Conservation (phyloP, 2,888 invertebrate genomes). For the Chalcosyrphus nemorum region DNA sequence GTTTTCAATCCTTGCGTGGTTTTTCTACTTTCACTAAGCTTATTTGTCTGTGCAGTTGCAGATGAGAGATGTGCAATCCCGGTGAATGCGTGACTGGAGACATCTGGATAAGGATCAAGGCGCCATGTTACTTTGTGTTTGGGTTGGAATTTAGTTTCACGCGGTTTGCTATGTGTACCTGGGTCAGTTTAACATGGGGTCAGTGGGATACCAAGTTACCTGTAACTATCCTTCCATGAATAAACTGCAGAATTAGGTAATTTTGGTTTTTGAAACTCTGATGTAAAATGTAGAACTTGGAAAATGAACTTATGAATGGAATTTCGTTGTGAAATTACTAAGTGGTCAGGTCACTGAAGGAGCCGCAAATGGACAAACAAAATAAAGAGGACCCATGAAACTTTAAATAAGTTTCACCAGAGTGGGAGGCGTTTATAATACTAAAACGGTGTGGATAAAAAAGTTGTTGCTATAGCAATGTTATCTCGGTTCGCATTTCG, state of each 20-base stretch:
- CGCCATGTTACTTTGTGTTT: background rate
- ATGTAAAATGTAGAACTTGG: no score
- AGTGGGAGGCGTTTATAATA: no score
- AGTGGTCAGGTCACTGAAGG: no score
- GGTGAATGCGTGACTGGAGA: conserved; percentile 5
- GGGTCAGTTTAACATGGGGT: background rate
- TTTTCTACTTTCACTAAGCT: conserved; percentile 26
- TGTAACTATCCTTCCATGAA: background rate
- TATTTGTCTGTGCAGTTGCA: conserved; percentile 2
- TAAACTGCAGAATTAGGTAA: background rate
- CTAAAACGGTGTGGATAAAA: no score
- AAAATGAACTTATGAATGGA: no score
- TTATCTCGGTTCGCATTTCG: no score
- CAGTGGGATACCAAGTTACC: background rate
- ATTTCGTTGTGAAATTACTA: no score
- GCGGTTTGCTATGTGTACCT: background rate
- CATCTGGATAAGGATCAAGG: conserved; percentile 10
- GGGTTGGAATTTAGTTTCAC: background rate
- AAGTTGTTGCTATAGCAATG: no score
- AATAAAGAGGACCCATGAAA: no score
- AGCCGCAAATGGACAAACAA: no score
- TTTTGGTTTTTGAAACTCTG: background rate
- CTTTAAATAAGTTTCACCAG: no score
- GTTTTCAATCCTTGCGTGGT: conserved; percentile 45
- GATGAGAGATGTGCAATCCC: background rate